A percentile compares a stretch with the other conserved stretches of the same genome.
These are phyloP conservation scores for Lasius fuliginosus DNA, from an alignment of 2,888 invertebrate species.

Conservation along the genomic window DNA sequence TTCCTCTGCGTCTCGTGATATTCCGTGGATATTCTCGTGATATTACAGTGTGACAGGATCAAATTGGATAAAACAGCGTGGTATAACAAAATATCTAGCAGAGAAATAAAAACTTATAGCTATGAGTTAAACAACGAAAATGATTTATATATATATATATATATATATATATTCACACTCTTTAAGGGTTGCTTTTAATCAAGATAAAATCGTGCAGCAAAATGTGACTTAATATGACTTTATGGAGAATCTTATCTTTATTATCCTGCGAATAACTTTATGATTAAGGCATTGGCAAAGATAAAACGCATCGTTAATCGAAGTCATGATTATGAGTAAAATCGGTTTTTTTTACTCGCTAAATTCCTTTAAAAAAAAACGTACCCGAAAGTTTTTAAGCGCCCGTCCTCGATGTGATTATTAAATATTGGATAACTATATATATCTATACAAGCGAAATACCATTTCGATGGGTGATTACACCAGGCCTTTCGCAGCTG, in stretches of 20 bases:
- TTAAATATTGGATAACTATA: constrained; percentile 67
- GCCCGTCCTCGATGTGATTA: constrained; percentile 54
- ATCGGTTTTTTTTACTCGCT: not conserved
- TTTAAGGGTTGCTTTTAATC: not conserved
- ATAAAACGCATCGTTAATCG: not conserved
- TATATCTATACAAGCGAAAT: constrained; percentile 33
- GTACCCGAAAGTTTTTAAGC: not conserved
- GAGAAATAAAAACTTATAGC: not conserved
- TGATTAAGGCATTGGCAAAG: not conserved
- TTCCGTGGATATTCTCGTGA: not conserved
- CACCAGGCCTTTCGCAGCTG: constrained; percentile 49
- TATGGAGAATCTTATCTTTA: not conserved
- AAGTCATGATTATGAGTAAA: not conserved
- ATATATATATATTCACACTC: not conserved
- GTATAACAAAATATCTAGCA: not conserved
- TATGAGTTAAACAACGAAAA: no score
- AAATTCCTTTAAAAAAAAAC: not conserved
- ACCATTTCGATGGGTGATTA: constrained; percentile 37
- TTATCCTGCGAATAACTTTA: not conserved
- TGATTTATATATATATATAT: not conserved
- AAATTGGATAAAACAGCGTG: not conserved
- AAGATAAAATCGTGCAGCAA: not conserved
- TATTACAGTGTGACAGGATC: not conserved
- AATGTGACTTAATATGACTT: not conserved
- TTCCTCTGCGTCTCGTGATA: constrained; percentile 9